Base-by-base conservation (phyloP, 37 sponge, comb jelly and placozoan species). In the Cladorhizidae sp. region DNA sequence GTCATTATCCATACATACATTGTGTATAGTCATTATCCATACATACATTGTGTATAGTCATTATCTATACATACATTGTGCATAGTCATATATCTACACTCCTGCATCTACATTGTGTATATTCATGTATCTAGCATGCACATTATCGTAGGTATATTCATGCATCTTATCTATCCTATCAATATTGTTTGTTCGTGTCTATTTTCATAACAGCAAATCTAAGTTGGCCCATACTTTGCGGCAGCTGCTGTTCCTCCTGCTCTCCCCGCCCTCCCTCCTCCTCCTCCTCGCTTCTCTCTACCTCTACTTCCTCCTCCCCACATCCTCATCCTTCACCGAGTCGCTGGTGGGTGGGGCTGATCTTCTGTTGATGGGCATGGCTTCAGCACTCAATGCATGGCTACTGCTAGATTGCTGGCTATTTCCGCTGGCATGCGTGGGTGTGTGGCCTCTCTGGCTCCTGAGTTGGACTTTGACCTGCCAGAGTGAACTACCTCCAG, bases 401-500 rank as follows among this genome's bases (percentile, higher is more conserved):
- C 59, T 49, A 9, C 42, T 87, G 41, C 32, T 73, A 2, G 78
- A 75, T 0, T 67, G 70, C 33, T 89, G 90, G 85, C 45, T 79
- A 42, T 84, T 45, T 57, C 43, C 62, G 52, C 42, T 56, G 32
- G 56, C 51, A 35, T 85, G 86, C 50, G 38, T 72, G 81, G 80
- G 40, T n/a, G 90, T 90, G 73, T 90, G 90, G 82, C 86, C 86
- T 22, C 61, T 78, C 36, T 91, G 87, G 86, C 55, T 91, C 8
- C 49, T 67, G 82, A 22, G 28, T 26, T 90, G 90, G 82, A 63
- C 56, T 43, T 45, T 84, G 35, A 70, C 35, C 80, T 80, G 74
- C 29, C 85, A 77, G 64, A 39, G 1, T 18, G 70, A 21, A 38
- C 29, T 35, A 36, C 6, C 36, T 31, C 17, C 67, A 14, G 33